Evolutionary conservation across 2,113 vertebrate genomes (phyloP).

Genomic region (Amblyornis subalaris): DNA sequence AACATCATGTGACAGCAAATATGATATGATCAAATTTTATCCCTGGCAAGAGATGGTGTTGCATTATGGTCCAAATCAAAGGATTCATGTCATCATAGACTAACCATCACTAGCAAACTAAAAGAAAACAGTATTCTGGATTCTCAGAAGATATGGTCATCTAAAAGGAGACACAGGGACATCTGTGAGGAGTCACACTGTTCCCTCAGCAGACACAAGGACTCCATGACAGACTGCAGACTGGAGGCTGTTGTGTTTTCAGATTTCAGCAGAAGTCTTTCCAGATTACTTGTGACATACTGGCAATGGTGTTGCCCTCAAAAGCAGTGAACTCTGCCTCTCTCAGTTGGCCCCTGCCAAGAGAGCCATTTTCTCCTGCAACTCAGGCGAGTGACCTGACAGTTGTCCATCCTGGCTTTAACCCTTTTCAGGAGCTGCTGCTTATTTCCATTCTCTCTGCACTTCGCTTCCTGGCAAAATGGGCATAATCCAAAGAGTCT

Average conservation of each 20-base stretch:
- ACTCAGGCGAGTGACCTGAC: not conserved
- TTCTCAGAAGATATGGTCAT: not conserved
- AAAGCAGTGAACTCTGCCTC: not conserved
- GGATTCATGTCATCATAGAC: not conserved
- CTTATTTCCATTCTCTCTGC: not conserved
- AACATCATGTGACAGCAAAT: not conserved
- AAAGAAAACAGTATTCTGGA: not conserved
- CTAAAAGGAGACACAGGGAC: not conserved
- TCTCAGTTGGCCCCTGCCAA: accelerated
- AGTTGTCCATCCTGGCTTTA: not conserved
- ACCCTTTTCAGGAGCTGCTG: not conserved
- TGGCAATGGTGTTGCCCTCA: not conserved
- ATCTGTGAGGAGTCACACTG: not conserved
- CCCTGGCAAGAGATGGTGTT: not conserved
- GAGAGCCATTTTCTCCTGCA: not conserved
- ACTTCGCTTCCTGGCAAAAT: not conserved
- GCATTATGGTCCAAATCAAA: not conserved
- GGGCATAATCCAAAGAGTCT: not conserved
- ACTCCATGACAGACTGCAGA: not conserved
- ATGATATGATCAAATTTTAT: not conserved
- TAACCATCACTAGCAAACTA: not conserved
- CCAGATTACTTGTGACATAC: not conserved
- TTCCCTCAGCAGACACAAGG: not conserved
- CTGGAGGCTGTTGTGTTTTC: not conserved
- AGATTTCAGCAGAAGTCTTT: not conserved